Percentiles rank a stretch among this genome's conserved stretches.
Conservation (phyloP, 2,888 invertebrate species). For the Vesta saturnalis region DNA sequence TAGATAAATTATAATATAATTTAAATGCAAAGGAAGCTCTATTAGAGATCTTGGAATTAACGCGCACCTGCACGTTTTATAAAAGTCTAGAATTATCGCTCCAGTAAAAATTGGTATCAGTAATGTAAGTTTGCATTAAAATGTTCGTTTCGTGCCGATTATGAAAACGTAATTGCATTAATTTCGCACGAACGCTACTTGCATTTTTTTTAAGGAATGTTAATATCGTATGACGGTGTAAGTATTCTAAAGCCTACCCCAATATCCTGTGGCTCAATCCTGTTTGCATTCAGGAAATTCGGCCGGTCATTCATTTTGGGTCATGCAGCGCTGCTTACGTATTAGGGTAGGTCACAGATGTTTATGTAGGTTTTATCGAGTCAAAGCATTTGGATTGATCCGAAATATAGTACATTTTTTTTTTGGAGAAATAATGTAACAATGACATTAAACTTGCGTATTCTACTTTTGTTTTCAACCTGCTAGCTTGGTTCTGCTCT, state of each 20-base stretch:
- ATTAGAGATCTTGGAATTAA: too few species aligned
- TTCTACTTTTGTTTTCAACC: conserved; percentile 52
- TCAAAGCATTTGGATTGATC: not conserved
- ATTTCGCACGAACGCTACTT: conserved; percentile 26
- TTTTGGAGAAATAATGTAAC: conserved; percentile 27
- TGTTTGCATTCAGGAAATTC: conserved; percentile 22
- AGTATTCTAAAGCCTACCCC: conserved; percentile 34
- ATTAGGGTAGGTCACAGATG: conserved; percentile 35
- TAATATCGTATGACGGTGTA: conserved; percentile 27
- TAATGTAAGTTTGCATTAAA: conserved; percentile 3
- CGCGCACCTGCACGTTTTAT: too few species aligned
- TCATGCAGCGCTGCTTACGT: conserved; percentile 28
- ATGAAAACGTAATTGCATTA: conserved; percentile 35
- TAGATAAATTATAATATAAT: not conserved
- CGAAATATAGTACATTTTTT: too few species aligned
- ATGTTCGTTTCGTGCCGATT: conserved; percentile 14
- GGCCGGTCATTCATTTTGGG: conserved; percentile 34
- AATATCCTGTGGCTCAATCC: conserved; percentile 26
- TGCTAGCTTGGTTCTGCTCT: conserved; percentile 51
- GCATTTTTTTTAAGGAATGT: conserved; percentile 21
- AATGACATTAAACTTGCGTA: conserved; percentile 52
- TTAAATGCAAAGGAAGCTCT: too few species aligned
- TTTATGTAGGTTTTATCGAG: conserved; percentile 21
- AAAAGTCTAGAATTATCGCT: too few species aligned
- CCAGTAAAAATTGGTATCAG: not conserved